These are phyloP conservation scores for Papilio machaon DNA, from an alignment of 1,140 invertebrate genomes.

Conservation along the genomic window DNA sequence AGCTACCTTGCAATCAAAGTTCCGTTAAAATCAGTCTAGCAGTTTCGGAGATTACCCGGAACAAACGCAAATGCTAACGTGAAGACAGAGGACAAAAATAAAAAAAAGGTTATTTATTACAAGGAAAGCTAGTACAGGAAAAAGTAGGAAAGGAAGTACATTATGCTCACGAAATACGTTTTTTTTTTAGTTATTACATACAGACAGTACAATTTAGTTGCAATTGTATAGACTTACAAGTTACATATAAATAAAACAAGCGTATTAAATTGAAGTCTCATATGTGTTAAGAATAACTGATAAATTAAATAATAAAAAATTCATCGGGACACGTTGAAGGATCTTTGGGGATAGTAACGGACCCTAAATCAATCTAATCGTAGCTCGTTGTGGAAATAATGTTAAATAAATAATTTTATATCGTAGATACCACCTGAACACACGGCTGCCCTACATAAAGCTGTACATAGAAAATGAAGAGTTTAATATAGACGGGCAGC, in stretches of 20 bases:
- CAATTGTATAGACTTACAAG: background rate
- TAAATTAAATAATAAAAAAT: slow-evolving; percentile 29
- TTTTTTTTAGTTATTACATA: no score
- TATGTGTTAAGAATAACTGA: slow-evolving; percentile 18
- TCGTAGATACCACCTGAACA: slow-evolving; percentile 90
- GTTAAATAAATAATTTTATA: slow-evolving; percentile 41
- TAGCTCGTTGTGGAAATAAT: slow-evolving; percentile 33
- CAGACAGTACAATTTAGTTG: background rate
- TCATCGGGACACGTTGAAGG: slow-evolving; percentile 30
- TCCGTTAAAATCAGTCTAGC: no score
- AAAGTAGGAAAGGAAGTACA: no score
- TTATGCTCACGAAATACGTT: no score
- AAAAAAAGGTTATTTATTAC: no score
- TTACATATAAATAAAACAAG: background rate
- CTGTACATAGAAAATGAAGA: slow-evolving; percentile 96
- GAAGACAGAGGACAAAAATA: no score
- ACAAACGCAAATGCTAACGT: no score
- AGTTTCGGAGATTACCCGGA: no score
- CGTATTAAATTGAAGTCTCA: background rate
- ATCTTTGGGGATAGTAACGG: slow-evolving; percentile 21
- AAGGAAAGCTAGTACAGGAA: no score
- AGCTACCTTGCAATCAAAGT: no score
- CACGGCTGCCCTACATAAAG: slow-evolving; percentile 93
- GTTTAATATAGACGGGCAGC: slow-evolving; percentile 96
- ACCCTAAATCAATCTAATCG: slow-evolving; percentile 33